Base-by-base conservation (phyloP, 2,113 vertebrate genomes). In the Oryzias woworae region DNA sequence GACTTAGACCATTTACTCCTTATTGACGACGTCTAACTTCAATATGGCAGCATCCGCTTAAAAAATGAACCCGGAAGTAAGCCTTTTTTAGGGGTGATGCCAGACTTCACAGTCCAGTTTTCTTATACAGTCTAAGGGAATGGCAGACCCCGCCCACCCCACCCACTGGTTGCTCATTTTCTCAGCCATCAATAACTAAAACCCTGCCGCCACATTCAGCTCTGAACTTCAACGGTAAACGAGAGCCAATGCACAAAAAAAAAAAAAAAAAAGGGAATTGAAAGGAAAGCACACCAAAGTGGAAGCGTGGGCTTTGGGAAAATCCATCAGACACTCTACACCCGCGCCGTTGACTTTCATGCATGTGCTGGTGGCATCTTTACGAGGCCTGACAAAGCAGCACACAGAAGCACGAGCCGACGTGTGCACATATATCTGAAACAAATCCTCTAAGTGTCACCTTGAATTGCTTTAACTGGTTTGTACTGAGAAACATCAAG, bases 341-440 rank as follows among this genome's bases (percentile, higher is more conserved):
- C 71, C 58, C 53, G 53, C n/a, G 60, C 62, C 49, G 24, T 70
- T 49, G 28, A 68, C 53, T 60, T 69, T 69, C 66, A 63, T 78
- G 83, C 81, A 84, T 71, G 61, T 77, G 66, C 58, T 58, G 64
- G 77, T 83, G 84, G 84, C 75, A 82, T 78, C 70, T 91, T 90
- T 87, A 90, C 71, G 83, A 85, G 69, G 67, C 75, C 69, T 81
- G 83, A 89, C 76, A 81, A 85, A 87, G 85, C 77, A 78, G 78
- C 69, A 81, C 83, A 81, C 69, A n/a, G 73, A 73, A 59, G 20
- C 20, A 20, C 20, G 71, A 66, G 53, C 26, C 26, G 26, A 6
- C 5, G 26, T 4, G 26, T 28, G 26, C 26, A 28, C 47, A 49
- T 46, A n/a, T 53, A 54, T 72, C 62, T 5, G 44, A 78, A 80